Evolutionary conservation across 2,888 invertebrate species (phyloP), one percentile per base, ranked within the genome.

Genomic region (Linnaemya vulpina): DNA sequence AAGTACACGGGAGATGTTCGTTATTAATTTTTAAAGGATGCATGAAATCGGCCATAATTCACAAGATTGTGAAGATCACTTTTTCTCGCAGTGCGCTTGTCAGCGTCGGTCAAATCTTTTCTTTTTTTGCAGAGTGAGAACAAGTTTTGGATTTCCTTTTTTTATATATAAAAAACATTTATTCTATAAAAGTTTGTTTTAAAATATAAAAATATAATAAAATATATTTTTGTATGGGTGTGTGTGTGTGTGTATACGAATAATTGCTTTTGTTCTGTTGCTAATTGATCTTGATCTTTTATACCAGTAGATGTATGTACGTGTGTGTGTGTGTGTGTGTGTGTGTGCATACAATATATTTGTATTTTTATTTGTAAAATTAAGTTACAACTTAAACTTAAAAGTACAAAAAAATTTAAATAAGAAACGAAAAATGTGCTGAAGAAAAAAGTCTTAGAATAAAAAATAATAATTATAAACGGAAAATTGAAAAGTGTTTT

Each of bases 121-220:
- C 30, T 30, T 3, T 53, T 25, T 53, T 0, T 10, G 22, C n/a
- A 3, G 30, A 65, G 62, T 74, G 63, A 82, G 3, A 76, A 70
- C 8, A 68, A 63, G 51, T 51, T 17, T 38, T 0, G 25, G 22
- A 17, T 46, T 70, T 82, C 65, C 78, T 85, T 85, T 85, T 70
- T 85, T 76, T 80, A 76, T 84, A 81, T 76, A 77, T 22, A 83
- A 83, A 83, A 85, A 85, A 85, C 82, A 85, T 85, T 85, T 85
- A 85, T 85, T 85, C 85, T 85, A 85, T 75, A 82, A 82, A 82
- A 85, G 81, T 85, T 85, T 82, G 78, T 79, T 82, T 85, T 65
- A 78, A 75, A 82, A 85, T 82, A 82, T 82, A 78, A 78, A 78
- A 85, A 85, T 82, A 82, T 79, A 82, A 85, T 85, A 85, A 85